Evolutionary conservation across 64 coral and sea anemone genomes (phyloP).

Genomic region (Catalaphyllia jardinei): DNA sequence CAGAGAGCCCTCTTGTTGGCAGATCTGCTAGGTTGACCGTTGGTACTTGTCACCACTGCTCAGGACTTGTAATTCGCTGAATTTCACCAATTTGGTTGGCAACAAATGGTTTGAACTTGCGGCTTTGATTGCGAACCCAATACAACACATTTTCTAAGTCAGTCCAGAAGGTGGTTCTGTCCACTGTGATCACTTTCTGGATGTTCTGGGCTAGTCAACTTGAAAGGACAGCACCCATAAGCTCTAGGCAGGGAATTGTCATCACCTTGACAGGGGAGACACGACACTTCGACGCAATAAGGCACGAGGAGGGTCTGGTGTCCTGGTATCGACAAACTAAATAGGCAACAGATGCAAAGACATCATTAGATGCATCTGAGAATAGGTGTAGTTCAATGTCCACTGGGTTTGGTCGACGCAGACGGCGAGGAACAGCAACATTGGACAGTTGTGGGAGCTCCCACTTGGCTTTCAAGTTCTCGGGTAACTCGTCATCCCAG

Average conservation of each 20-base stretch:
- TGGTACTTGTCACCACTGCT: constrained; percentile 46
- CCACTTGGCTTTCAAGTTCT: constrained; percentile 9
- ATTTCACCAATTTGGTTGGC: constrained; percentile 52
- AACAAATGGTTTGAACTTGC: constrained; percentile 67
- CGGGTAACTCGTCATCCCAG: constrained; percentile 33
- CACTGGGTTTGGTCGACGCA: constrained; percentile 35
- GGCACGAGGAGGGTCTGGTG: background rate
- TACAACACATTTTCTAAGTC: constrained; percentile 41
- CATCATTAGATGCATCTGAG: constrained; percentile 59
- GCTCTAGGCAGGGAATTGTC: constrained; percentile 50
- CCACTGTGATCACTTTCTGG: constrained; percentile 11
- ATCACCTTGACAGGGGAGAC: constrained; percentile 39
- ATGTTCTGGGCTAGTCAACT: constrained; percentile 43
- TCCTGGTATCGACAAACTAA: constrained; percentile 39
- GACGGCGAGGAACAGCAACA: constrained; percentile 59
- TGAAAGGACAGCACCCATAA: constrained; percentile 61
- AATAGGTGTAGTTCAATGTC: constrained; percentile 43
- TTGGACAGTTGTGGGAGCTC: constrained; percentile 47
- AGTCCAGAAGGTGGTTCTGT: constrained; percentile 39
- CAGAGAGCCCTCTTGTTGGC: constrained; percentile 38
- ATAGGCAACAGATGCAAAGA: constrained; percentile 51
- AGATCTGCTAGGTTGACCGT: constrained; percentile 37
- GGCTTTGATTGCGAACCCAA: constrained; percentile 26
- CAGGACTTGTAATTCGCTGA: constrained; percentile 14
- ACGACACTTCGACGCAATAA: constrained; percentile 47